phyloP scores from a whole-genome alignment of 2,797 vertebrate genomes.

The Lacerta viridis region DNA sequence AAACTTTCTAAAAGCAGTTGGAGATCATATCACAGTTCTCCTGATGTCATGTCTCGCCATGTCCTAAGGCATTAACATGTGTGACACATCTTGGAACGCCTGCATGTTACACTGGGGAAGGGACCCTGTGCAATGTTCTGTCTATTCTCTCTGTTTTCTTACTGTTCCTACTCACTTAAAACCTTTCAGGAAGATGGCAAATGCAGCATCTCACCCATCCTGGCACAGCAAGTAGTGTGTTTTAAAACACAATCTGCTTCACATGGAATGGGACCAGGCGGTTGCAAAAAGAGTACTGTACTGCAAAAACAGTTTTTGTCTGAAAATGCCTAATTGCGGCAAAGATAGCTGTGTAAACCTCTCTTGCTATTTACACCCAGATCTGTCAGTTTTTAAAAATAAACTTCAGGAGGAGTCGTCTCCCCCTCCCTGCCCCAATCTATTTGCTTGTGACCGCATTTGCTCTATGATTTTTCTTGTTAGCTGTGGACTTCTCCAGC shows the following conservation, averaged over 20 bases:
- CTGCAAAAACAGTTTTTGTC: constrained; percentile 36
- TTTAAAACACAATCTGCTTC: constrained; percentile 45
- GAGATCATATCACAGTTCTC: not conserved
- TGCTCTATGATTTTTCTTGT: constrained; percentile 69
- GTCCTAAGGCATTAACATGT: constrained; percentile 65
- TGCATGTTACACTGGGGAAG: not conserved
- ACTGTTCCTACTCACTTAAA: constrained; percentile 59
- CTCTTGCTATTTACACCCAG: constrained; percentile 69
- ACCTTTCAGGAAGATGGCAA: constrained; percentile 71
- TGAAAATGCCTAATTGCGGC: constrained; percentile 27
- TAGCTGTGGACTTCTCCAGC: constrained; percentile 67
- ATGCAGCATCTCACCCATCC: constrained; percentile 42
- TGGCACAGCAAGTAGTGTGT: constrained; percentile 39
- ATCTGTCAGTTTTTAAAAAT: constrained; percentile 68
- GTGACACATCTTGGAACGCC: constrained; percentile 61
- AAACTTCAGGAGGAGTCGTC: constrained; percentile 50
- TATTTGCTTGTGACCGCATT: constrained; percentile 59
- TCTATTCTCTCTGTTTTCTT: constrained; percentile 61
- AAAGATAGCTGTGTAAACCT: constrained; percentile 36
- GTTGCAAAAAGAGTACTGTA: constrained; percentile 45
- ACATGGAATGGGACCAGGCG: constrained; percentile 53
- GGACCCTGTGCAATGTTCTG: constrained; percentile 15
- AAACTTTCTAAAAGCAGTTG: not conserved
- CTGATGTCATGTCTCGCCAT: not conserved
- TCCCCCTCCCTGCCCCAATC: not conserved